phyloP scores from a whole-genome alignment of 1,140 invertebrate species.

The Wasmannia auropunctata region DNA sequence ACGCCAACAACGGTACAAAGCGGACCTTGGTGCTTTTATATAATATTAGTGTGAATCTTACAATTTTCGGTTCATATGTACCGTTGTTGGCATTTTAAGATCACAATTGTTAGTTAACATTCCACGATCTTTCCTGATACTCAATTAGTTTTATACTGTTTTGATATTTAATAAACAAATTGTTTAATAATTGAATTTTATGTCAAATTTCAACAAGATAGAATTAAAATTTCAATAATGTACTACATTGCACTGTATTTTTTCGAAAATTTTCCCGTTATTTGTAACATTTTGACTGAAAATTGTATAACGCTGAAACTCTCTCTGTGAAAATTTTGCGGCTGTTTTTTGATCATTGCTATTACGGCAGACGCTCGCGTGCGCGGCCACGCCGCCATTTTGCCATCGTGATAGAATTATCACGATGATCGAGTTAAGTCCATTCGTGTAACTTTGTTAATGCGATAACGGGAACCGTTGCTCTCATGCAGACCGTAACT shows the following conservation, averaged over 20 bases:
- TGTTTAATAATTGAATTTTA: neutral
- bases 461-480: conserved; percentile 33
- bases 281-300: neutral
- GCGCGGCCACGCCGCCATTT: neutral
- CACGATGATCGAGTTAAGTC: conserved; percentile 45
- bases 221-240: neutral
- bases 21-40: too few species aligned
- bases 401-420: conserved; percentile 45
- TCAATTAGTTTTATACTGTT: neutral
- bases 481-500: conserved; percentile 26
- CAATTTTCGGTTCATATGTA: too few species aligned
- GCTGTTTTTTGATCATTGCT: conserved; percentile 35
- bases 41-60: too few species aligned
- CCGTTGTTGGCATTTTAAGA: too few species aligned
- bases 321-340: neutral
- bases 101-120: too few species aligned
- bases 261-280: conserved; percentile 7
- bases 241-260: neutral
- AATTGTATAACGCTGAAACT: neutral
- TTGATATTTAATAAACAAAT: neutral
- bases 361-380: conserved; percentile 12
- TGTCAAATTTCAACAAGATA: neutral
- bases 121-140: too few species aligned
- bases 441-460: conserved; percentile 56
- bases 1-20: too few species aligned